Evolutionary conservation across 2,113 vertebrate species (phyloP).

Genomic region (Poeciliopsis turrubarensis): DNA sequence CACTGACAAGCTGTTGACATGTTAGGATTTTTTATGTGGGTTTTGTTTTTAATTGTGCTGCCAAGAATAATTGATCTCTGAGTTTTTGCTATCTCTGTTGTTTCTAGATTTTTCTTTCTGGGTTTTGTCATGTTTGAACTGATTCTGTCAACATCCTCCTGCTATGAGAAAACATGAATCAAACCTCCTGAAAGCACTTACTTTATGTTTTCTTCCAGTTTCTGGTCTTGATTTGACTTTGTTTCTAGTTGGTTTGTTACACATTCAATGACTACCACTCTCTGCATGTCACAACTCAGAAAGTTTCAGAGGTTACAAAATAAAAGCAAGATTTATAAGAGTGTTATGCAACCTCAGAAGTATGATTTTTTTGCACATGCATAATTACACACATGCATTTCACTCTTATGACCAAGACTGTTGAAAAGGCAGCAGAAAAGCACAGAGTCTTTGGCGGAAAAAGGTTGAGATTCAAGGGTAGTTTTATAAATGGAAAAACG

Average conservation of each 20-base stretch:
- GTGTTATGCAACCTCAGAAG: too few relatives aligned
- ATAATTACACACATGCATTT: too few relatives aligned
- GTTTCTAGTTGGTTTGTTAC: not conserved
- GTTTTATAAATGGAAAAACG: not conserved
- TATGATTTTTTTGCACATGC: too few relatives aligned
- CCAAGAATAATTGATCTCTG: not conserved
- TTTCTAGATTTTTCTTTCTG: not conserved
- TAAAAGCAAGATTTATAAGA: too few relatives aligned
- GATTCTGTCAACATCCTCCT: not conserved
- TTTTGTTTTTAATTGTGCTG: not conserved
- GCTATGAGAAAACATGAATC: not conserved
- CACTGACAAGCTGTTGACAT: not conserved
- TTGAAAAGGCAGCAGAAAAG: too few relatives aligned
- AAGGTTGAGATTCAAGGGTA: not conserved
- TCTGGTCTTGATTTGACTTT: not conserved
- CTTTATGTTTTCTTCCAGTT: not conserved
- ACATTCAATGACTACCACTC: not conserved
- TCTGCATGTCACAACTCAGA: not conserved
- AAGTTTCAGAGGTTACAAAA: too few relatives aligned
- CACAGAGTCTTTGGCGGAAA: not conserved
- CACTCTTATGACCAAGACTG: too few relatives aligned
- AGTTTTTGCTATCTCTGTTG: not conserved
- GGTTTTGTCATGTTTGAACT: not conserved
- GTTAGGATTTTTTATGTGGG: constrained; percentile 5
- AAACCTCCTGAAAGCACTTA: not conserved